A percentile compares a stretch with the other conserved stretches of the same genome.
Conservation (phyloP, 2,888 invertebrate genomes). For the Crematogaster levior region DNA sequence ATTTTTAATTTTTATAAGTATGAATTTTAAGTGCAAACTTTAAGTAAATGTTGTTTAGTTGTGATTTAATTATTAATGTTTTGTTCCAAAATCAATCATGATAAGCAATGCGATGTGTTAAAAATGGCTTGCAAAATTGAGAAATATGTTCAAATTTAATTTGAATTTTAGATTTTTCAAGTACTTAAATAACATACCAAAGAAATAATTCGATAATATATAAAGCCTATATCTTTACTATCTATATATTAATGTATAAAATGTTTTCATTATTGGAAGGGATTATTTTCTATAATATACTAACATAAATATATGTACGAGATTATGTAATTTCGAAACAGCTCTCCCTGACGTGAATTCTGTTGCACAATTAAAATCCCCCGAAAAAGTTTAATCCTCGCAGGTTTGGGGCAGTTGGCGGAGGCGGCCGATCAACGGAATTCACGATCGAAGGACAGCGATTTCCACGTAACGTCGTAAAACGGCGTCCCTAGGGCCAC, state of each 20-base stretch:
- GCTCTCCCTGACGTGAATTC: neutral
- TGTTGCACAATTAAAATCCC: neutral
- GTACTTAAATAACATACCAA: neutral
- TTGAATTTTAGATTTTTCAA: neutral
- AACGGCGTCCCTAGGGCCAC: slow-evolving; percentile 42
- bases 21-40: neutral
- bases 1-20: neutral
- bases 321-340: neutral
- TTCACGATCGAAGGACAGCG: slow-evolving; percentile 46
- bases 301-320: neutral
- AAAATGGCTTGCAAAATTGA: neutral
- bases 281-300: neutral
- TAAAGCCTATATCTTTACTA: neutral
- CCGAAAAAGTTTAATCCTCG: neutral
- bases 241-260: neutral
- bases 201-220: neutral
- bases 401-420: neutral
- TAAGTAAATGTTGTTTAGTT: neutral
- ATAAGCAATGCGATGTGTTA: neutral
- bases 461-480: slow-evolving; percentile 60
- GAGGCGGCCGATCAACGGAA: slow-evolving; percentile 27
- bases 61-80: neutral
- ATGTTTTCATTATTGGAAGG: neutral
- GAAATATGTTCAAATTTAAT: neutral
- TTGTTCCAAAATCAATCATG: neutral